Evolutionary conservation across 2,113 vertebrate genomes (phyloP).

Genomic region (Cyphomyrus plagiostoma): DNA sequence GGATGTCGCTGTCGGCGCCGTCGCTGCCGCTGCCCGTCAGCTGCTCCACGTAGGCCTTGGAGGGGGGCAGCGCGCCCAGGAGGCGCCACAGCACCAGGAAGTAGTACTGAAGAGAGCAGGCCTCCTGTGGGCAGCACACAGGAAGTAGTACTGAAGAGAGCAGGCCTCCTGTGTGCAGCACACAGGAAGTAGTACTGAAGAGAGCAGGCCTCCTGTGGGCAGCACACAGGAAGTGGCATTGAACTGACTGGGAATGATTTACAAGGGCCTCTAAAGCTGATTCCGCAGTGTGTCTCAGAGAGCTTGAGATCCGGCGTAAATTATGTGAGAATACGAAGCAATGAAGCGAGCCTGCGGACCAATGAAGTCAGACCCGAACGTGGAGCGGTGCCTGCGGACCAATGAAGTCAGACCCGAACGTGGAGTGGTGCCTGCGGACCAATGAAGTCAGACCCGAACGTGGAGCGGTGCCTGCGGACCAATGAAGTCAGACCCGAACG

Average conservation of each 20-base stretch:
- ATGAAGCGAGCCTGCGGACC: not conserved
- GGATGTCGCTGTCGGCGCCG: constrained; percentile 86
- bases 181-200: constrained; percentile 91
- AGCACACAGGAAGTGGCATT: not conserved
- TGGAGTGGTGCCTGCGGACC: not conserved
- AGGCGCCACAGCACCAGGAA: constrained; percentile 93
- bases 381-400: not conserved
- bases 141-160: not conserved
- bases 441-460: no score
- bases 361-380: not conserved
- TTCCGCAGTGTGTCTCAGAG: not conserved
- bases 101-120: constrained; percentile 94
- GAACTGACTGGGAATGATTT: not conserved
- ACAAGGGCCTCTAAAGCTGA: not conserved
- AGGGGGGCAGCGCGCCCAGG: constrained; percentile 85
- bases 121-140: constrained; percentile 66
- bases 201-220: constrained; percentile 85
- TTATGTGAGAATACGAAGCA: not conserved
- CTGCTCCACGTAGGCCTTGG: constrained; percentile 84
- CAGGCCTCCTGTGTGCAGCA: constrained; percentile 47
- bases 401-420: not conserved
- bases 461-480: no score
- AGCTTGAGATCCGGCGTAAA: not conserved
- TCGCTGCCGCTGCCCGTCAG: constrained; percentile 74
- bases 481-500: no score